A percentile compares a stretch with the other conserved stretches of the same genome.
These are phyloP conservation scores for Apocrypta bakeri DNA, from an alignment of 1,140 invertebrate genomes.

Conservation along the genomic window DNA sequence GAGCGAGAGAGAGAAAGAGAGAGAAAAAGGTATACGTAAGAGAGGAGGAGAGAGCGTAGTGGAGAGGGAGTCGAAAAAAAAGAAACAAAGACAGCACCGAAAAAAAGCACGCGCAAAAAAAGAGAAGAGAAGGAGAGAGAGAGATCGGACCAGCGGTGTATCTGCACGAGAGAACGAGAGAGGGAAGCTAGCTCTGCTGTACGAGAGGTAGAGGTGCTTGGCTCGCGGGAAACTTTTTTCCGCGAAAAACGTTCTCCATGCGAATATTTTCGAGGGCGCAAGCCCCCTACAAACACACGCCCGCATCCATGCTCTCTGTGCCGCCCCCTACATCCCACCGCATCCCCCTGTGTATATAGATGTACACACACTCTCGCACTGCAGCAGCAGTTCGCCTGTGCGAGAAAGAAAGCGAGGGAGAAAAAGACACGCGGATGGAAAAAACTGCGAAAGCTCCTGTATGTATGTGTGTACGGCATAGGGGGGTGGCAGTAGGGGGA, in stretches of 20 bases:
- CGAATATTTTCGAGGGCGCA: slow-evolving; percentile 50
- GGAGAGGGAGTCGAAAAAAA: slow-evolving; percentile 15
- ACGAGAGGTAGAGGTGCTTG: slow-evolving; percentile 29
- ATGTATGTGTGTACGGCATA: slow-evolving; percentile 28
- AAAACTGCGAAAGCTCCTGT: slow-evolving; percentile 47
- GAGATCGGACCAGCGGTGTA: not conserved
- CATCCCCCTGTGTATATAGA: not conserved
- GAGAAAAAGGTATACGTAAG: slow-evolving; percentile 17
- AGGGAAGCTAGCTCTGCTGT: not conserved
- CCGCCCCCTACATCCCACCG: not conserved
- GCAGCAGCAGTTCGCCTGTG: slow-evolving; percentile 35
- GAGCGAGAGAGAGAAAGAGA: slow-evolving; percentile 32
- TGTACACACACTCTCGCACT: not conserved
- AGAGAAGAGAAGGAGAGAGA: slow-evolving; percentile 30
- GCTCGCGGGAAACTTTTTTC: slow-evolving; percentile 49
- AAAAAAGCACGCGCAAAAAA: slow-evolving; percentile 35
- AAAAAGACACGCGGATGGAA: slow-evolving; percentile 51
- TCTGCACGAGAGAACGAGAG: slow-evolving; percentile 1
- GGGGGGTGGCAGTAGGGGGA: slow-evolving; percentile 5
- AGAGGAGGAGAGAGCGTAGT: not conserved
- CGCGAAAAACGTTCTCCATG: slow-evolving; percentile 50
- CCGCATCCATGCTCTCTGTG: slow-evolving; percentile 2
- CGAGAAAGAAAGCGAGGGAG: slow-evolving; percentile 42
- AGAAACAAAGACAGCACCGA: slow-evolving; percentile 35
- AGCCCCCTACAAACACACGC: slow-evolving; percentile 25